phyloP scores from a whole-genome alignment of 2,888 invertebrate genomes.

The Cataglyphis rosenhaueri region DNA sequence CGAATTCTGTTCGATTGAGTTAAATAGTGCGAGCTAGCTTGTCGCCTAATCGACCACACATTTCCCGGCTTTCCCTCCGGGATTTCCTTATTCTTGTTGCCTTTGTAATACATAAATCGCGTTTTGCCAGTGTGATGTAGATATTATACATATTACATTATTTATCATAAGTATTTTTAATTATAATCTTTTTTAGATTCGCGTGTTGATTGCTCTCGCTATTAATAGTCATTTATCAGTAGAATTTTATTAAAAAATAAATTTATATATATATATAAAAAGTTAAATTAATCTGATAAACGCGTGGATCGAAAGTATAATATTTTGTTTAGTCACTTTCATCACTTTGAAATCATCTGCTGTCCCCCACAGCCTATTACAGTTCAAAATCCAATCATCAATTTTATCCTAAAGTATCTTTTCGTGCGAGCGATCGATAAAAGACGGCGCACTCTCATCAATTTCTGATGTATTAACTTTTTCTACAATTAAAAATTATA shows the following conservation, averaged over 20 bases:
- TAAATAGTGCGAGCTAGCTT: conserved; percentile 76
- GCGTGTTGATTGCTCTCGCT: background rate
- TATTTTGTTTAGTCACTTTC: conserved; percentile 81
- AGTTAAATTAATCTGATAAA: background rate
- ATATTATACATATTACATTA: background rate
- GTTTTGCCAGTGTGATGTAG: background rate
- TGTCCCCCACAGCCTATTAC: conserved; percentile 76
- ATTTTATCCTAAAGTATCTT: conserved; percentile 22
- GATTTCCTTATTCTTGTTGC: background rate
- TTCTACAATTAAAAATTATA: conserved; percentile 3
- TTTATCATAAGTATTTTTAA: background rate
- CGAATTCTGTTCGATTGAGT: conserved; percentile 81
- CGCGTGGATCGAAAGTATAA: background rate
- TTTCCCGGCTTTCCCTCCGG: conserved; percentile 11
- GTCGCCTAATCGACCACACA: conserved; percentile 24
- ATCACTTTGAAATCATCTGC: conserved; percentile 77
- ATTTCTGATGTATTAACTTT: conserved; percentile 10
- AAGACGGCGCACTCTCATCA: background rate
- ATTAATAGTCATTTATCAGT: background rate
- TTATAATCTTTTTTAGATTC: background rate
- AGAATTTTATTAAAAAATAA: background rate
- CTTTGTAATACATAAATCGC: background rate
- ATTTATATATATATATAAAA: conserved; percentile 4
- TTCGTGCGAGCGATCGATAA: background rate
- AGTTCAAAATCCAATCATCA: conserved; percentile 65